A percentile compares a stretch with the other conserved stretches of the same genome.
Conservation (phyloP, 2,888 invertebrate genomes). For the Microctonus brassicae region DNA sequence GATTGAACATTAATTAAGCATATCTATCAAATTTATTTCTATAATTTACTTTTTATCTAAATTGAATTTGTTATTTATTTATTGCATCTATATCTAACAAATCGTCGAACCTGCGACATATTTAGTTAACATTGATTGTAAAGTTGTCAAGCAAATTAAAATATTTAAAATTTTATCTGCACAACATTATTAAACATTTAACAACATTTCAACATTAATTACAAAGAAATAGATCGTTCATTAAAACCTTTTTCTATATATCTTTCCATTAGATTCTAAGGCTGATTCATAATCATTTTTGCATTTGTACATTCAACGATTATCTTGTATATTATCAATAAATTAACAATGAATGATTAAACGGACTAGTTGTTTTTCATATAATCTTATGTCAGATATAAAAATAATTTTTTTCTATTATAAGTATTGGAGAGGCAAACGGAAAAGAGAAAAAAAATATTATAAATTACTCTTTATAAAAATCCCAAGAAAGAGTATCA, state of each 20-base stretch:
- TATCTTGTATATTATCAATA: conserved; percentile 43
- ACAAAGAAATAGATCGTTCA: conserved; percentile 4
- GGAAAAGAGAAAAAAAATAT: neutral
- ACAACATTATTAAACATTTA: neutral
- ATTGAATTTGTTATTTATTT: neutral
- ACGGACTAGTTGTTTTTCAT: neutral
- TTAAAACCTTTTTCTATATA: conserved; percentile 1
- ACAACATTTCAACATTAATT: conserved; percentile 3
- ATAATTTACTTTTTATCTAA: neutral
- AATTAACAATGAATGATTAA: conserved; percentile 32
- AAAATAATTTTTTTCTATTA: neutral
- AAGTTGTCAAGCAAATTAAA: neutral
- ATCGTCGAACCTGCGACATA: conserved; percentile 9
- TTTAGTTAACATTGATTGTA: neutral
- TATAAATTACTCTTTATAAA: conserved; percentile 8
- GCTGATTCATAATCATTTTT: conserved; percentile 29
- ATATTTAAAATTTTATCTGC: neutral
- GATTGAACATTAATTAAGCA: neutral
- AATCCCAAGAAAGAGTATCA: conserved; percentile 51
- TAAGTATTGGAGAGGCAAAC: neutral
- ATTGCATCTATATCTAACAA: neutral
- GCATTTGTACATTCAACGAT: conserved; percentile 40
- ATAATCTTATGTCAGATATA: neutral
- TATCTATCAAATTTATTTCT: neutral
- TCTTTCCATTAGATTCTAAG: conserved; percentile 34